Conservation (phyloP, 1,140 invertebrate genomes). For the Subanguina moxae region DNA sequence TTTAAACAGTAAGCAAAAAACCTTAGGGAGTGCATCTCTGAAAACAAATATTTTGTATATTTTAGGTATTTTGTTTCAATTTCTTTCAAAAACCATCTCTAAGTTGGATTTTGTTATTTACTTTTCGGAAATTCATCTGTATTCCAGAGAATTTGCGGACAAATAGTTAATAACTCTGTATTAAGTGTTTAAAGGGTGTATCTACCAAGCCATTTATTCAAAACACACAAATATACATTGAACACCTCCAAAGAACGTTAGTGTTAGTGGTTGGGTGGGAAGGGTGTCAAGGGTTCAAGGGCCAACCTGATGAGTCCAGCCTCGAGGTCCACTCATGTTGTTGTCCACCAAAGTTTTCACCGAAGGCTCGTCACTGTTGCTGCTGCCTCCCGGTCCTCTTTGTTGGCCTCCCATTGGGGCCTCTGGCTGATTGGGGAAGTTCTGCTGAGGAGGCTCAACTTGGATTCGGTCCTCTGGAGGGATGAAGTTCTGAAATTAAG, state of each 20-base stretch:
- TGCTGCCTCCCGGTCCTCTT: not conserved
- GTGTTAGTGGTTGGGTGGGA: not conserved
- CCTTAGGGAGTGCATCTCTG: too few relatives aligned
- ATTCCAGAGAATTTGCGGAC: not conserved
- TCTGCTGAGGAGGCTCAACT: slow-evolving; percentile 28
- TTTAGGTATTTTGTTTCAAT: too few relatives aligned
- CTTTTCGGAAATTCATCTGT: too few relatives aligned
- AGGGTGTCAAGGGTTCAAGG: not conserved
- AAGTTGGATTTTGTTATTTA: too few relatives aligned
- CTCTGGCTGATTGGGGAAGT: not conserved
- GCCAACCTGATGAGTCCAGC: slow-evolving; percentile 20
- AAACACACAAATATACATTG: not conserved
- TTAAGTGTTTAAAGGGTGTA: not conserved
- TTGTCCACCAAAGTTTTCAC: not conserved
- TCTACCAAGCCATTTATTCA: slow-evolving; percentile 1
- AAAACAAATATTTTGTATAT: too few relatives aligned
- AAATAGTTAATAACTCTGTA: not conserved
- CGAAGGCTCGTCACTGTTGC: not conserved
- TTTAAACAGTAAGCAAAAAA: too few relatives aligned
- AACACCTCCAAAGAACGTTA: not conserved
- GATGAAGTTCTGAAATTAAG: slow-evolving; percentile 22
- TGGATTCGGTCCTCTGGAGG: slow-evolving; percentile 35
- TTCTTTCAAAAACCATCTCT: too few relatives aligned
- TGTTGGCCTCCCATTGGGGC: not conserved
- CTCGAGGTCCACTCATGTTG: slow-evolving; percentile 10